Evolutionary conservation across 2,113 vertebrate species (phyloP), one percentile per base, ranked within the genome.

Genomic region (Cairina moschata): DNA sequence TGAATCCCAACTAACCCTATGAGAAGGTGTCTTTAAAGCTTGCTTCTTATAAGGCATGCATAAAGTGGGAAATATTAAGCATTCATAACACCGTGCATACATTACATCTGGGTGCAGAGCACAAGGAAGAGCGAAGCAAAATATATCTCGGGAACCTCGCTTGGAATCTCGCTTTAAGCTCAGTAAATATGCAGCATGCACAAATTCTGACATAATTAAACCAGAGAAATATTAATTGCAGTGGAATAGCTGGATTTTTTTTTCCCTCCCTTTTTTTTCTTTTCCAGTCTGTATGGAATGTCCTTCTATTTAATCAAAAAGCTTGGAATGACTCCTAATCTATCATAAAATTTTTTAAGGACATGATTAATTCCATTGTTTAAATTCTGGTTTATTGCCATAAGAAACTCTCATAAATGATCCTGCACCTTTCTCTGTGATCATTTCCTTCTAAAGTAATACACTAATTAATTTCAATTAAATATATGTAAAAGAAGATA

Each of bases 381-480:
- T 97, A 98, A 98, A 98, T 96, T 97, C 93, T 92, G 80, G 38
- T 98, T 98, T 98, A 98, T 95, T 97, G 93, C 97, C 85, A 56
- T 83, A 95, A 97, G 96, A 98, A 98, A 97, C 95, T 98, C 91
- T 94, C 95, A 96, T 97, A 97, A 98, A 98, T 95, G 97, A 97
- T 97, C 96, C 85, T 73, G 84, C 93, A 98, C 96, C 97, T 96
- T 97, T 95, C 86, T 88, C 81, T 76, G 75, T 90, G 94, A 98
- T 97, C 76, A 97, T 97, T 98, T 98, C 95, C 96, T 98, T 98
- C 96, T 95, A 97, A 98, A 97, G 97, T 97, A 97, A 97, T 97
- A 97, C 81, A 97, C 94, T 98, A 98, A 98, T 98, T 98, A 98
- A 98, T 98, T 98, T 98, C 98, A 98, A 98, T 98, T 98, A 98